Evolutionary conservation across 2,113 vertebrate species (phyloP), one percentile per base, ranked within the genome.

Genomic region (Xenopus borealis): DNA sequence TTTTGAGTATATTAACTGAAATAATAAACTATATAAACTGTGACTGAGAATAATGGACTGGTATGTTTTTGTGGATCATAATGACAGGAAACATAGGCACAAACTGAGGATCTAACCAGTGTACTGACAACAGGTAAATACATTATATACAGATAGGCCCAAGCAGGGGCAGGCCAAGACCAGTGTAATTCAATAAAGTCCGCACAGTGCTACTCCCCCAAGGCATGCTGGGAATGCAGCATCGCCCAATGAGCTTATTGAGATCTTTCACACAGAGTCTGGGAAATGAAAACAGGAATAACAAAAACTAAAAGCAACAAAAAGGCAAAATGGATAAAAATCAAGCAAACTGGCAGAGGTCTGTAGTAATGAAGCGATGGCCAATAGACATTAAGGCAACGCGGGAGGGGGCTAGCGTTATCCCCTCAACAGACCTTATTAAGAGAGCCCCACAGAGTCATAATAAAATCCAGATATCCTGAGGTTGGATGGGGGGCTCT

Each of bases 131-230:
- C 68, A 62, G 44, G 58, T 44, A 75, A 59, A 68, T 75, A 62
- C 72, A 75, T 75, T 75, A 75, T 75, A 75, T 75, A 75, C 72
- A 75, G 52, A 75, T 47, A 75, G 72, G 72, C 72, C 33, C 72
- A n/a, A 33, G 68, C 55, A 75, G 19, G 55, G 59, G 64, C 53
- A 67, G 72, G 53, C 72, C 72, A 68, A 75, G 20, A 69, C 72
- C 72, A 75, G 72, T 75, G 72, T 75, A 75, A 75, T 66, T 69
- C 57, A 69, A 61, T 67, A 50, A 33, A 68, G 57, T 45, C 66
- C 58, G 40, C 23, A 20, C 16, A 47, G 27, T 46, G 14, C 57
- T 13, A 18, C 66, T 52, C 59, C 45, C 66, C 57, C 72, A 69
- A 75, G 46, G 66, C 72, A 75, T 75, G 72, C 72, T 62, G 52